phyloP scores from a whole-genome alignment of 2,797 vertebrate genomes.

The Mus caroli region DNA sequence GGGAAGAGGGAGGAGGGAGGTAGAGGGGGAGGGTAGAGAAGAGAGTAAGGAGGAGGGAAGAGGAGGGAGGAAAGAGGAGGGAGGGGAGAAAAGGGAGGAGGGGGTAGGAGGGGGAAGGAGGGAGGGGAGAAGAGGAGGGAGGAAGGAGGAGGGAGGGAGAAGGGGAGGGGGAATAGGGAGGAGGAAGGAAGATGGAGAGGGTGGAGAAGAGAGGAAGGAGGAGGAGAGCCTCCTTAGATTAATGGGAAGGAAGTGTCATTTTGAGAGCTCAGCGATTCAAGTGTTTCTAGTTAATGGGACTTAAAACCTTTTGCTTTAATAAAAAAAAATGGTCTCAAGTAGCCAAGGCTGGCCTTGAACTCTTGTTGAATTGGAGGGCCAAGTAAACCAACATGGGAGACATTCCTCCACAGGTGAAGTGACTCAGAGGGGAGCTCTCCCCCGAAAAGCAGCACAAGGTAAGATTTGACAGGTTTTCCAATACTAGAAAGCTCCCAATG shows the following conservation, averaged over 20 bases:
- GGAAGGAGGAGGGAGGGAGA: too few relatives aligned
- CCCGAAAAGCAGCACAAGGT: not conserved
- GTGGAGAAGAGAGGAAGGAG: too few relatives aligned
- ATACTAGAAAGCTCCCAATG: not conserved
- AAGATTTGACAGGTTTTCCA: not conserved
- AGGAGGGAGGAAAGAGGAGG: too few relatives aligned
- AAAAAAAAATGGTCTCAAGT: not conserved
- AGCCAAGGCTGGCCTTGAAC: not conserved
- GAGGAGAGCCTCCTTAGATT: not conserved
- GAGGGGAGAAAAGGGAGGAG: too few relatives aligned
- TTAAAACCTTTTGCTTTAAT: not conserved
- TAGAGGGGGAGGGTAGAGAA: too few relatives aligned
- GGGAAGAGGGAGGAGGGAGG: too few relatives aligned
- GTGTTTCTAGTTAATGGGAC: not conserved
- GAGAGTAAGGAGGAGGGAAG: too few relatives aligned
- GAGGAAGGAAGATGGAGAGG: too few relatives aligned
- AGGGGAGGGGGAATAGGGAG: too few relatives aligned
- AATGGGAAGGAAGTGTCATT: not conserved
- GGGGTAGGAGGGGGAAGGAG: too few relatives aligned
- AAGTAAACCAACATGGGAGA: not conserved
- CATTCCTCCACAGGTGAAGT: not conserved
- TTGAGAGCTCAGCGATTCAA: not conserved
- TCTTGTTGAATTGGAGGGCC: not conserved
- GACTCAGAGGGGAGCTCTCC: not conserved
- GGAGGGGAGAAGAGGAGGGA: too few relatives aligned